Conservation (phyloP, 1,140 invertebrate species). For the Agrypnia vestita region DNA sequence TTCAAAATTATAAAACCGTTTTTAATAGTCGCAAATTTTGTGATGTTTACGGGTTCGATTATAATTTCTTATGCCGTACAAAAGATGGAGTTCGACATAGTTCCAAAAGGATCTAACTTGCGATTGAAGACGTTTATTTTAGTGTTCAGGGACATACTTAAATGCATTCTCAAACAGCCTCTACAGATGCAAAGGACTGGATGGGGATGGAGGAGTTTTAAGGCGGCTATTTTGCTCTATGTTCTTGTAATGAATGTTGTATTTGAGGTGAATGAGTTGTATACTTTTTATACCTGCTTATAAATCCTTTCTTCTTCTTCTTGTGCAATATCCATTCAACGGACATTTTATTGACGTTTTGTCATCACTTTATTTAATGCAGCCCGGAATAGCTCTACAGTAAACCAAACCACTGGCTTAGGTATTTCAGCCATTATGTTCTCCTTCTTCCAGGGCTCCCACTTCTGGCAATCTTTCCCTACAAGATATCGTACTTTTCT, state of each 20-base stretch:
- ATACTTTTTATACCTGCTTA: no score
- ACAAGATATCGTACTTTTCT: no score
- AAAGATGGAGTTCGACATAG: constrained; percentile 7
- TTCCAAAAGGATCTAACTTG: constrained; percentile 1
- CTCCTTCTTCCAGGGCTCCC: no score
- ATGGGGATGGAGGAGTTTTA: constrained; percentile 22
- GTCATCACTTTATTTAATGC: no score
- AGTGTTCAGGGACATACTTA: neutral
- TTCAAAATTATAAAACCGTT: neutral
- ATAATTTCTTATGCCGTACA: constrained; percentile 2
- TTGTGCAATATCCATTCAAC: no score
- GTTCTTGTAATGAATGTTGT: neutral
- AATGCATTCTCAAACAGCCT: neutral
- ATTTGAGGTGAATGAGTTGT: constrained; percentile 27
- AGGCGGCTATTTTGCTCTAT: constrained; percentile 3
- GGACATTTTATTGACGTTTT: no score
- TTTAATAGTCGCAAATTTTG: neutral
- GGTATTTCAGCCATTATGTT: no score
- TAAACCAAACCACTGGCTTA: no score
- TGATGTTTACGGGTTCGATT: neutral
- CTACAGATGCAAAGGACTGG: neutral
- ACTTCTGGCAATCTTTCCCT: no score
- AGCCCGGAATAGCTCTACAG: no score
- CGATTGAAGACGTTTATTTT: neutral
- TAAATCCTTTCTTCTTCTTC: no score